Evolutionary conservation across 2,888 invertebrate genomes (phyloP).

Genomic region (Macaria notata): DNA sequence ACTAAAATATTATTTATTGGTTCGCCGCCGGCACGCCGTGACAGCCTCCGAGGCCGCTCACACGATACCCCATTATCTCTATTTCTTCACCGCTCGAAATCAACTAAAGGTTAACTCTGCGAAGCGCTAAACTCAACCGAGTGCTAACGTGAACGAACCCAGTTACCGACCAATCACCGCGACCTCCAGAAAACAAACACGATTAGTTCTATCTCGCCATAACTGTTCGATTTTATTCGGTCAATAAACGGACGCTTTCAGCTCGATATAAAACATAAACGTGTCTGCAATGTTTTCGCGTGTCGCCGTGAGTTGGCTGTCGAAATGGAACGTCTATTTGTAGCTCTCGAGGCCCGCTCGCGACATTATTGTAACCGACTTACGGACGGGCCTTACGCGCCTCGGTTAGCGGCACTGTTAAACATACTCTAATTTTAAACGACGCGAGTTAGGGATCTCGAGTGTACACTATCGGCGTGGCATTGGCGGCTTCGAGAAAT

Average conservation of each 20-base stretch:
- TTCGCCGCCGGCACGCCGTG: conserved; percentile 49
- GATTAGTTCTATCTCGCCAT: conserved; percentile 9
- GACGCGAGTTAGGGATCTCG: conserved; percentile 28
- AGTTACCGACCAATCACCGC: conserved; percentile 7
- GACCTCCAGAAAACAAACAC: conserved; percentile 8
- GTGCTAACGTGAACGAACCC: conserved; percentile 7
- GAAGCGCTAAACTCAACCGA: conserved; percentile 13
- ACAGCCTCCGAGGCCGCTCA: conserved; percentile 55
- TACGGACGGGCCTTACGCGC: conserved; percentile 64
- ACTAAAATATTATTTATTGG: conserved; percentile 71
- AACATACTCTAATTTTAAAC: conserved; percentile 44
- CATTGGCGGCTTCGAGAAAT: conserved; percentile 16
- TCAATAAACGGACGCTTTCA: conserved; percentile 39
- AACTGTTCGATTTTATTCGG: conserved; percentile 19
- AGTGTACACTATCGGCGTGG: conserved; percentile 19
- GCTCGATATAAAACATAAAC: conserved; percentile 60
- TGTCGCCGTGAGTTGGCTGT: conserved; percentile 71
- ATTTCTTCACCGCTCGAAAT: conserved; percentile 35
- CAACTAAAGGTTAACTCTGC: conserved; percentile 28
- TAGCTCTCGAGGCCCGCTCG: conserved; percentile 76
- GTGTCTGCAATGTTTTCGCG: conserved; percentile 71
- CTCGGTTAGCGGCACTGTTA: conserved; percentile 52
- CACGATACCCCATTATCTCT: conserved; percentile 43
- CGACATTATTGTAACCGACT: conserved; percentile 73
- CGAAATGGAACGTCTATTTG: conserved; percentile 80